Base-by-base conservation (phyloP, 2,888 invertebrate genomes). In the Osedax frankpressi region DNA sequence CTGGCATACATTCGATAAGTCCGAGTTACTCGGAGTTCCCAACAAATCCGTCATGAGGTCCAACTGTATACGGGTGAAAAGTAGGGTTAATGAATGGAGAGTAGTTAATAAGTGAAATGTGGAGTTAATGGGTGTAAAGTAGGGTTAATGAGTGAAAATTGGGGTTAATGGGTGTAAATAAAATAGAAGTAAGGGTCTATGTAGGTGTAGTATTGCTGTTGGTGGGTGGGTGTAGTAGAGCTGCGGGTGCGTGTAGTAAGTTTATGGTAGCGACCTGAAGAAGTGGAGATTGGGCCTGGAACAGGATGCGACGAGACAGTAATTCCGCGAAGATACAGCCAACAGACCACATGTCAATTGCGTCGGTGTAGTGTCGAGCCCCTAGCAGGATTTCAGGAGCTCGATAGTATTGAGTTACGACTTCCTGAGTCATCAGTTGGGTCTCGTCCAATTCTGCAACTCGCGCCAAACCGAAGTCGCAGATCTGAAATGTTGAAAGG, bases 341-440 rank as follows among this genome's bases (percentile, higher is more conserved):
- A 68, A 98, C 96, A 65, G 94, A 94, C 98, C 98, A 98, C 73
- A 98, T 93, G 85, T 98, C 98, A 68, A 98, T 94, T 2, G 95
- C 93, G 11, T 92, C 92, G 3, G 93, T 91, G 86, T 98, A 98
- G 84, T 96, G 94, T 80, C 92, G 90, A 30, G 97, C 94, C 30
- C 98, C 98, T 96, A 98, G 97, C 76, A 98, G 88, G 81, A 98
- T 93, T 87, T 98, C 98, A 0, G 98, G 98, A 27, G 97, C 95
- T 78, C 98, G 89, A 87, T 98, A 98, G 87, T 98, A 98, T 87
- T 98, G 98, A 78, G 98, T 98, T 76, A 98, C 98, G 77, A 98
- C 98, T 87, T 98, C 98, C 86, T 97, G 97, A 44, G 98, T 98
- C 97, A 98, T 97, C 85, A 92, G 91, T 85, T 92, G 91, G 81